Conservation (phyloP, 2,797 vertebrate species). For the Siniperca scherzeri region DNA sequence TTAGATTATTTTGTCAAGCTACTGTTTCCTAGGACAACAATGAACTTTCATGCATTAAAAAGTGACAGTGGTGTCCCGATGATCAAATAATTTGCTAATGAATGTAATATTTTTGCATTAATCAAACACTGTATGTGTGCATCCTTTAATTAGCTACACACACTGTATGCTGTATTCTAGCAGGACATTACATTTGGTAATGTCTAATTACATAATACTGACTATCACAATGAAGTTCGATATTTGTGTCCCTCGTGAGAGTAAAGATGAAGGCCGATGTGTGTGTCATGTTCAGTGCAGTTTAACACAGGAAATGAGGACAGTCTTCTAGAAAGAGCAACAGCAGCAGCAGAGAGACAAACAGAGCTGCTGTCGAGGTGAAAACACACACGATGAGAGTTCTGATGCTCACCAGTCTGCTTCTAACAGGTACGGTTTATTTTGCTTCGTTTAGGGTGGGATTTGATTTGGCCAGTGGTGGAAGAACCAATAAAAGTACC, state of each 20-base stretch:
- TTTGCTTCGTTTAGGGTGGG: rapidly evolving
- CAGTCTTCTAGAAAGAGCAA: not conserved
- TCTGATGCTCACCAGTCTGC: constrained; percentile 42
- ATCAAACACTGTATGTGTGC: not conserved
- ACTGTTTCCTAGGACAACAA: not conserved
- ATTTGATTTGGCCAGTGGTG: not conserved
- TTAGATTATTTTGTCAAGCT: not conserved
- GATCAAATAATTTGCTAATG: not conserved
- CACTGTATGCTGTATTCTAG: not conserved
- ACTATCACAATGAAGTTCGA: not conserved
- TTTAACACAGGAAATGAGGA: constrained; percentile 51
- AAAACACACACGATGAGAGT: not conserved
- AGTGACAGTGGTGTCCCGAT: not conserved
- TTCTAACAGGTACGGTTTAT: constrained; percentile 29
- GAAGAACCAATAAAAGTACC: not conserved
- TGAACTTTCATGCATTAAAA: not conserved
- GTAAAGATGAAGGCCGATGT: not conserved
- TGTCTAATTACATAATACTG: not conserved
- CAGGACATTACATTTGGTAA: no score
- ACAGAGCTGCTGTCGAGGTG: not conserved
- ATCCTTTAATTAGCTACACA: no score
- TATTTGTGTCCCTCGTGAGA: not conserved
- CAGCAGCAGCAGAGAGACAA: not conserved
- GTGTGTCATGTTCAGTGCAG: not conserved
- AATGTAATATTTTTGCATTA: not conserved